Evolutionary conservation across 2,888 invertebrate species (phyloP).

Genomic region (Lomographa bimaculata): DNA sequence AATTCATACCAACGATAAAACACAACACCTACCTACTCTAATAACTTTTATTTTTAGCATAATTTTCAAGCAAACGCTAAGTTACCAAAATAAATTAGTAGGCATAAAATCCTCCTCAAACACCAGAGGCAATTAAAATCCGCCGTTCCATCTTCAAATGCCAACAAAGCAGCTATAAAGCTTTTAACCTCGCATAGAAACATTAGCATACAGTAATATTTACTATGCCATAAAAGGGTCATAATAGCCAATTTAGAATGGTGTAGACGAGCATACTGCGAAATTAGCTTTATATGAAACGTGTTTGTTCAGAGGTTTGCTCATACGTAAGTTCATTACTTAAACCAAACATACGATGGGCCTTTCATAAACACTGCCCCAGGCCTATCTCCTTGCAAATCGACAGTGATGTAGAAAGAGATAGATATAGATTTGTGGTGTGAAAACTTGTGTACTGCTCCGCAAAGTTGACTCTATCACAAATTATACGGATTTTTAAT

Average conservation of each 20-base stretch:
- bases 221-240: slow-evolving; percentile 10
- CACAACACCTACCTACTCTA: no score
- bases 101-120: not conserved
- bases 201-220: slow-evolving; percentile 18
- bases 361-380: slow-evolving; percentile 49
- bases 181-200: slow-evolving; percentile 5
- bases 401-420: slow-evolving; percentile 46
- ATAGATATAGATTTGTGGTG: slow-evolving; percentile 27
- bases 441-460: no score
- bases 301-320: slow-evolving; percentile 18
- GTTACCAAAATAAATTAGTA: no score
- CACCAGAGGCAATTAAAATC: slow-evolving; percentile 1
- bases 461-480: no score
- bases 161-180: slow-evolving; percentile 2
- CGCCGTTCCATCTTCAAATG: not conserved
- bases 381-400: slow-evolving; percentile 48
- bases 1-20: no score
- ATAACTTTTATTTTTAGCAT: no score
- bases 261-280: not conserved
- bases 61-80: no score
- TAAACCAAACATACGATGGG: slow-evolving; percentile 41
- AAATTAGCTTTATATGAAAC: slow-evolving; percentile 11
- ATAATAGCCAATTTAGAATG: slow-evolving; percentile 17
- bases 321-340: slow-evolving; percentile 41
- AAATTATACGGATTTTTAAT: no score